phyloP scores from a whole-genome alignment of 1,140 invertebrate genomes.

The Drosophila lacteicornis region DNA sequence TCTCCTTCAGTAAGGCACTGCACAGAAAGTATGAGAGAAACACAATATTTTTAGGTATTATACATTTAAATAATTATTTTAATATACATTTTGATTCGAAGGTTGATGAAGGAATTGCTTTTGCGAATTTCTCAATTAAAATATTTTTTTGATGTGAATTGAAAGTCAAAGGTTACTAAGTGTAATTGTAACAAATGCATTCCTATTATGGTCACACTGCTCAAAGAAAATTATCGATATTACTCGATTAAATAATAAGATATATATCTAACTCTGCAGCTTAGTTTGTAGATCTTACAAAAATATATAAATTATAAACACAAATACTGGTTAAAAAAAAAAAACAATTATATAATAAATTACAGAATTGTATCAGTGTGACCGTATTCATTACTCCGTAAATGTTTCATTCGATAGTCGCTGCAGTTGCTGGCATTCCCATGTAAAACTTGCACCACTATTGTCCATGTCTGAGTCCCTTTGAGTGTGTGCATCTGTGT shows the following conservation, averaged over 20 bases:
- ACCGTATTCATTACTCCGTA: constrained; percentile 20
- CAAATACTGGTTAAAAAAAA: too few species aligned
- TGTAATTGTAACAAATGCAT: neutral
- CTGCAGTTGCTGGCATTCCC: constrained; percentile 26
- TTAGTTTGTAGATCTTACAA: neutral
- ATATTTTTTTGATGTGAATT: too few species aligned
- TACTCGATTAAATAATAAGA: neutral
- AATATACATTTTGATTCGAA: too few species aligned
- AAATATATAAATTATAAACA: neutral
- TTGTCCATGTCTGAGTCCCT: constrained; percentile 5
- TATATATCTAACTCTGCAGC: too few species aligned
- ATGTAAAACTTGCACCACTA: constrained; percentile 18
- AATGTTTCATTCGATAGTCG: constrained; percentile 35
- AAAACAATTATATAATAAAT: too few species aligned
- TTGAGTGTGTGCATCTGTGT: constrained; percentile 22
- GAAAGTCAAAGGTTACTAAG: too few species aligned
- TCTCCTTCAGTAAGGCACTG: neutral
- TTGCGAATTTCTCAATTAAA: too few species aligned
- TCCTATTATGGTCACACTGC: neutral
- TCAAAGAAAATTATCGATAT: neutral
- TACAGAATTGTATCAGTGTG: constrained; percentile 11
- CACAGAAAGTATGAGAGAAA: too few species aligned
- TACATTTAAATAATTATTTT: neutral
- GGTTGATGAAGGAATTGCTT: neutral
- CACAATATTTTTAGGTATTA: too few species aligned